Evolutionary conservation across 2,797 vertebrate species (phyloP), one percentile per base, ranked within the genome.

Genomic region (Lerista edwardsae): DNA sequence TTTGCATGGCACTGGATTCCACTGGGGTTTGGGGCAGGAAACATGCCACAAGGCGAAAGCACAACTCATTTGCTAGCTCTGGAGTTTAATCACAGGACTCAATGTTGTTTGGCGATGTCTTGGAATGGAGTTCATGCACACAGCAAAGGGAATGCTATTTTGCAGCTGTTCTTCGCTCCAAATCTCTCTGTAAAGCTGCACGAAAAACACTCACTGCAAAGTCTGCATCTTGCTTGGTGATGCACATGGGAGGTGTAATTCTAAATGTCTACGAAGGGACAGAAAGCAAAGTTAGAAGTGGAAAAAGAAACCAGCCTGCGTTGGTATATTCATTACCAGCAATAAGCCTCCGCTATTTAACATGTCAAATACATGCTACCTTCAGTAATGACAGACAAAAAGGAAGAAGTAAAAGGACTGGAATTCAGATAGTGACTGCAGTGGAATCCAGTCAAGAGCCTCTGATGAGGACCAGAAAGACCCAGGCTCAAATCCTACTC

Each of bases 191-290:
- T 83, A 98, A 62, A 34, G 97, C 96, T 79, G 94, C 93, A 72
- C 78, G 91, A 82, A 99, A 96, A 62, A 99, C 97, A 1, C 97
- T 96, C 85, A 98, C 91, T 31, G 97, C 97, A 67, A 98, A 99
- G 88, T 97, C 93, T 0, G 85, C 98, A 0, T 99, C 98, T 17
- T 96, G 93, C 92, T 95, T 97, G 3, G 96, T 97, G 94, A 99
- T 94, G 92, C 98, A 98, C 98, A 99, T 96, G 0, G 98, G 96
- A 2, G 98, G 98, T 44, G 97, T 96, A 61, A 99, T 93, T 88
- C 98, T 96, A 84, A 99, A 98, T 3, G 95, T 98, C 98, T 99
- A 91, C 21, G 57, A 25, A 86, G 23, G 75, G 31, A 88, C 64
- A 69, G 47, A 27, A 75, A 0, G 78, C n/a, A 51, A 68, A 25